phyloP scores from a whole-genome alignment of 2,888 invertebrate genomes.

The Pristionchus japonicus region DNA sequence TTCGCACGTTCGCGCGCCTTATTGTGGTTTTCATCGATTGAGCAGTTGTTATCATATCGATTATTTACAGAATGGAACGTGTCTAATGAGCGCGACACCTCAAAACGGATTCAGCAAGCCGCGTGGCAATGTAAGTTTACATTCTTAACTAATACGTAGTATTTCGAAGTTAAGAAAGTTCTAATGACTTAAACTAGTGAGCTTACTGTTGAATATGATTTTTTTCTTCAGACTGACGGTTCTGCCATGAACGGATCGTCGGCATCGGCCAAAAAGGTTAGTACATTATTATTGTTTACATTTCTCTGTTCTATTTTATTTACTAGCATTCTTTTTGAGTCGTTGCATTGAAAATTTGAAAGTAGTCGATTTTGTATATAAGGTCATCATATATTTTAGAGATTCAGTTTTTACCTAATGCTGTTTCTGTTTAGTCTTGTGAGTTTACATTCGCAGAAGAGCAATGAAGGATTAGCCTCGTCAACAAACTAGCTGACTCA shows the following conservation, averaged over 20 bases:
- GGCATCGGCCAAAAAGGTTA: slow-evolving; percentile 11
- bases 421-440: not conserved
- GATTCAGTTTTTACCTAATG: not conserved
- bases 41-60: not conserved
- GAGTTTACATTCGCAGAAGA: not conserved
- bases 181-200: not conserved
- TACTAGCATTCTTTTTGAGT: not conserved
- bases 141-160: not conserved
- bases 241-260: not conserved
- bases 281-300: not conserved
- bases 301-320: not conserved
- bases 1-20: not conserved
- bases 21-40: not conserved
- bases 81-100: slow-evolving; percentile 27
- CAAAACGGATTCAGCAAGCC: slow-evolving; percentile 36
- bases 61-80: slow-evolving; percentile 19
- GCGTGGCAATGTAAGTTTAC: not conserved
- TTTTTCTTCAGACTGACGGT: not conserved
- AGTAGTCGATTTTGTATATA: too few species aligned
- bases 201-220: not conserved
- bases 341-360: not conserved
- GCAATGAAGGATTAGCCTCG: not conserved
- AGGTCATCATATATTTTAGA: not conserved
- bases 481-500: not conserved
- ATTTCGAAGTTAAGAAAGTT: not conserved